These are phyloP conservation scores for Phasianus colchicus DNA, from an alignment of 2,113 vertebrate species.

Conservation along the genomic window DNA sequence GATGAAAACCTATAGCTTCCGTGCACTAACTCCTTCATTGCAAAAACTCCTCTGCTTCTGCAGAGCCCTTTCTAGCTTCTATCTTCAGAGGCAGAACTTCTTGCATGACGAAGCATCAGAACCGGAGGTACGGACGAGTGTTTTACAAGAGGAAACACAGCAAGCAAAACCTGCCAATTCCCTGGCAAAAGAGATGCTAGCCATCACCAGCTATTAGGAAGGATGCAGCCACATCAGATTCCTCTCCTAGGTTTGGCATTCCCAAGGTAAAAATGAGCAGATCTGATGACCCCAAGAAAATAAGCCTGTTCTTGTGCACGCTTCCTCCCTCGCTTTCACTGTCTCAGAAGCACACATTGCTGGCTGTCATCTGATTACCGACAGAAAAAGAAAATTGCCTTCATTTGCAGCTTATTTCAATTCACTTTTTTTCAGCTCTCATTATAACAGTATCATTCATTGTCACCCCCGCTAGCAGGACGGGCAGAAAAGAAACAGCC, in stretches of 20 bases:
- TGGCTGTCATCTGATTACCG: constrained; percentile 19
- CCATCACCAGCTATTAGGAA: background rate
- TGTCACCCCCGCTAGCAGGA: background rate
- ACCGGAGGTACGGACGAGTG: background rate
- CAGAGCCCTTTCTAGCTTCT: background rate
- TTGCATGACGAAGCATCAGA: background rate
- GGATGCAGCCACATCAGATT: background rate
- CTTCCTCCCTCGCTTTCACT: background rate
- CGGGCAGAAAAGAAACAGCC: constrained; percentile 34
- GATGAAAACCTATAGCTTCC: rapidly evolving
- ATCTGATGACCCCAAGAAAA: background rate
- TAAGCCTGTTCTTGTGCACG: background rate
- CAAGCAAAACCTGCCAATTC: background rate
- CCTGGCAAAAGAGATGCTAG: background rate
- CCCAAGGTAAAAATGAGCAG: background rate
- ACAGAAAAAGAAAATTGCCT: constrained; percentile 60
- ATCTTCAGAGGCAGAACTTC: background rate
- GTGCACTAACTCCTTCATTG: background rate
- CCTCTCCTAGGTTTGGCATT: background rate
- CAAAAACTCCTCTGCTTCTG: background rate
- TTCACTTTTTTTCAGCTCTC: constrained; percentile 31
- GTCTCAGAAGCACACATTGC: background rate
- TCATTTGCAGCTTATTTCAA: constrained; percentile 61
- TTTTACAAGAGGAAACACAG: background rate
- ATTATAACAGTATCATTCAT: constrained; percentile 55